Conservation (phyloP, 2,113 vertebrate species). For the Neolamprologus cancellatus region DNA sequence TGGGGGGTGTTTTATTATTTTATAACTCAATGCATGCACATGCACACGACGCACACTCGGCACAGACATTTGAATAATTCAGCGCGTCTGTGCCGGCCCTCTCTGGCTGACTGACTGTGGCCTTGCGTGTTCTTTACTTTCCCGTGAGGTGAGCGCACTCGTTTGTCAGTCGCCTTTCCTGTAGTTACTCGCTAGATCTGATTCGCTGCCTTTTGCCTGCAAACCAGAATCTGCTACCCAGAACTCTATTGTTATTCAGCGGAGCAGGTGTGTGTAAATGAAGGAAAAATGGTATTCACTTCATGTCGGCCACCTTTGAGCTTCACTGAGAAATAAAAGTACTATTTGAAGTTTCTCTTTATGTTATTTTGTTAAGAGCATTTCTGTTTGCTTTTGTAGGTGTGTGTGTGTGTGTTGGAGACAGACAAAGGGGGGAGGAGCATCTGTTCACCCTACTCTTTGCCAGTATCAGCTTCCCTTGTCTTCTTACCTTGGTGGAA, state of each 20-base stretch:
- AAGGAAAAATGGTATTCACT: neutral
- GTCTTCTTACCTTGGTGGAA: neutral
- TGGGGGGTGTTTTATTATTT: constrained; percentile 56
- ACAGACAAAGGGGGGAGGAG: neutral
- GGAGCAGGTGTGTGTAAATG: neutral
- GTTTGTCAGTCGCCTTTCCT: neutral
- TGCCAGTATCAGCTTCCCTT: neutral
- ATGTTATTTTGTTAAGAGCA: neutral
- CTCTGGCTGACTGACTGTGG: constrained; percentile 21
- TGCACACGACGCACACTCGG: constrained; percentile 22
- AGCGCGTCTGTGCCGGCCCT: constrained; percentile 25
- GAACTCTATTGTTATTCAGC: neutral
- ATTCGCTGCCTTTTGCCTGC: neutral
- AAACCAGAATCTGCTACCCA: neutral
- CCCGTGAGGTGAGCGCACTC: neutral
- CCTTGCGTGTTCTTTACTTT: constrained; percentile 5
- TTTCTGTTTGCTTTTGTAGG: neutral
- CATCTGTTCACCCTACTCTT: neutral
- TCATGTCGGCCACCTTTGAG: neutral
- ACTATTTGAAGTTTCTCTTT: neutral
- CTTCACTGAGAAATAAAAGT: neutral
- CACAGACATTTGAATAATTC: constrained; percentile 68
- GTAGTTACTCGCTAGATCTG: neutral
- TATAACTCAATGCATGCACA: constrained; percentile 40
- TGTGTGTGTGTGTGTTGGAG: neutral